phyloP scores from a whole-genome alignment of 2,113 vertebrate genomes.

The Campylomormyrus tamandua region DNA sequence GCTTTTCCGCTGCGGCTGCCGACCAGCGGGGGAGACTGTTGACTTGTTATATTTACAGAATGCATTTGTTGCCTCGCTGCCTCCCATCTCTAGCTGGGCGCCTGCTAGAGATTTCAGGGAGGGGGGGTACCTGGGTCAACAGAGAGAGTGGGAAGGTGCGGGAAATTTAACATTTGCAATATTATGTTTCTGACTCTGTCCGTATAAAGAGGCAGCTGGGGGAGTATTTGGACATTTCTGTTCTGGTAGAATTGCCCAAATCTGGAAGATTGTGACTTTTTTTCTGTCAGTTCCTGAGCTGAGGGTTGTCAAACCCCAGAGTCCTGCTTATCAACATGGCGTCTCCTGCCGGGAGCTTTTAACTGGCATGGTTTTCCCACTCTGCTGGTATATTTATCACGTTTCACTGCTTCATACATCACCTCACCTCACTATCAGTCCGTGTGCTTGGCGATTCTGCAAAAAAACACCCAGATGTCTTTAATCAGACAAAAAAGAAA shows the following conservation, averaged over 20 bases:
- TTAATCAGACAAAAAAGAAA: not conserved
- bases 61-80: conserved; percentile 44
- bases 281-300: conserved; percentile 21
- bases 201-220: not conserved
- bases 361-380: conserved; percentile 23
- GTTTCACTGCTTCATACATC: not conserved
- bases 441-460: not conserved
- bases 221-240: not conserved
- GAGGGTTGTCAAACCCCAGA: conserved; percentile 45
- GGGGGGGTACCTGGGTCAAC: not conserved
- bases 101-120: not conserved
- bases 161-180: not conserved
- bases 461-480: not conserved
- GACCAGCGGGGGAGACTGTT: conserved; percentile 50
- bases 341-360: conserved; percentile 40
- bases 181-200: not conserved
- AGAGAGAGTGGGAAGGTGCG: not conserved
- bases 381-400: conserved; percentile 10
- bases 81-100: conserved; percentile 38
- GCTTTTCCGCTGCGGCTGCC: not conserved
- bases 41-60: conserved; percentile 57
- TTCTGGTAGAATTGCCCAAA: not conserved
- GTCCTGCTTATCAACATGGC: conserved; percentile 56
- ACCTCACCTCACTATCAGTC: not conserved
- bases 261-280: conserved; percentile 25